Base-by-base conservation (phyloP, 2,113 vertebrate genomes). In the Menidia beryllina region DNA sequence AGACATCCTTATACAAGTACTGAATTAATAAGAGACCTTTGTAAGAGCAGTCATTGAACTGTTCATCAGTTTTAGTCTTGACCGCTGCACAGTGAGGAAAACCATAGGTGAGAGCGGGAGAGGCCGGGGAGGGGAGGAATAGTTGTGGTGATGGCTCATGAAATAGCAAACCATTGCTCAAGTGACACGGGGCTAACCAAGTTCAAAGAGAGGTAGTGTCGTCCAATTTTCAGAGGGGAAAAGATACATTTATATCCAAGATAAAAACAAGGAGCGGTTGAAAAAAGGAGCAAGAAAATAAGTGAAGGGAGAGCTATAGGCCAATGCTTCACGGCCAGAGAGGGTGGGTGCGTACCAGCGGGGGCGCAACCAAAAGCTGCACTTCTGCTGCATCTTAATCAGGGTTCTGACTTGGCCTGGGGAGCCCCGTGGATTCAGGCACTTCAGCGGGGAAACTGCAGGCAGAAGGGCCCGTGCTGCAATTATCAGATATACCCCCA, bases 81-180 rank as follows among this genome's bases (percentile, higher is more conserved):
- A 24, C 26, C 50, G 59, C 66, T 72, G 58, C 51, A 72, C 61
- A 67, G 4, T 50, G 25, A 45, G 25, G 11, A 20, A 11, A 43
- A 34, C 10, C 7, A 34, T 10, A 34, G 12, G 8, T 45, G 34
- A 57, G 38, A 43, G 30, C 3, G 24, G 1, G 24, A 72, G 43
- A 5, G n/a, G n/a, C n/a, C 12, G 26, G 60, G 12, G 58, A 55
- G 21, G 52, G 48, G 61, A 80, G 63, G 55, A 70, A 78, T 65
- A 52, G 68, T 19, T 36, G 36, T 2, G 54, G 59, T 20, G 23
- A 61, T 47, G 9, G 61, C 34, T 71, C 60, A n/a, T 57, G 61
- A 74, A 81, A 84, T 75, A 79, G 53, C 72, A 83, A 88, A 81
- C 74, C 75, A 77, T 72, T 65, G 71, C 73, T 88, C 76, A 82